These are phyloP conservation scores for Phrixothrix hirtus DNA, from an alignment of 2,888 invertebrate species.

Conservation along the genomic window DNA sequence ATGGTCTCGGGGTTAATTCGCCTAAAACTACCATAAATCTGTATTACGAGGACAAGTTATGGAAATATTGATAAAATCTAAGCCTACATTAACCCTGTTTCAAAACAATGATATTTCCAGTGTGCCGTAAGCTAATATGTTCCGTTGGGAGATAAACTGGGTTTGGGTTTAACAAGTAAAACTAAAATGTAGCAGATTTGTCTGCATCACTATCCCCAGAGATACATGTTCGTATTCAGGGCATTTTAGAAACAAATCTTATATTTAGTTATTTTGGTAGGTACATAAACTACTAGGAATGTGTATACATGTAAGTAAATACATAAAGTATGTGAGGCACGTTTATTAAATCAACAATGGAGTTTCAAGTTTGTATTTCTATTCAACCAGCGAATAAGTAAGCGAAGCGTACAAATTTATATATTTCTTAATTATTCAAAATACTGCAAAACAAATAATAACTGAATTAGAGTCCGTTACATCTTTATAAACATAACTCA, in stretches of 20 bases:
- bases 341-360: too few relatives aligned
- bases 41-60: conserved; percentile 15
- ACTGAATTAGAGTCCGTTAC: too few relatives aligned
- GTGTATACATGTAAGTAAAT: not conserved
- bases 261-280: not conserved
- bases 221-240: not conserved
- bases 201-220: not conserved
- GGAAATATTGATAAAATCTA: conserved; percentile 23
- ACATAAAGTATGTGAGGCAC: too few relatives aligned
- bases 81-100: conserved; percentile 1
- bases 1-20: conserved; percentile 1
- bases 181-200: conserved; percentile 5
- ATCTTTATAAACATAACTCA: too few relatives aligned
- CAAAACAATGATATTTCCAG: conserved; percentile 1
- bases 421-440: too few relatives aligned
- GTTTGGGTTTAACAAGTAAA: conserved; percentile 6
- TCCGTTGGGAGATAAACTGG: conserved; percentile 6
- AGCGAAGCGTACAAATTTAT: too few relatives aligned
- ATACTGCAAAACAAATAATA: too few relatives aligned
- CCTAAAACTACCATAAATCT: conserved; percentile 14
- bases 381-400: too few relatives aligned
- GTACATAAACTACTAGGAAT: not conserved
- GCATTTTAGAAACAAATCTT: not conserved
- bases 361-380: too few relatives aligned
- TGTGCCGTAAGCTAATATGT: not conserved